Evolutionary conservation across 2,113 vertebrate species (phyloP).

Genomic region (Oryzias javanicus): DNA sequence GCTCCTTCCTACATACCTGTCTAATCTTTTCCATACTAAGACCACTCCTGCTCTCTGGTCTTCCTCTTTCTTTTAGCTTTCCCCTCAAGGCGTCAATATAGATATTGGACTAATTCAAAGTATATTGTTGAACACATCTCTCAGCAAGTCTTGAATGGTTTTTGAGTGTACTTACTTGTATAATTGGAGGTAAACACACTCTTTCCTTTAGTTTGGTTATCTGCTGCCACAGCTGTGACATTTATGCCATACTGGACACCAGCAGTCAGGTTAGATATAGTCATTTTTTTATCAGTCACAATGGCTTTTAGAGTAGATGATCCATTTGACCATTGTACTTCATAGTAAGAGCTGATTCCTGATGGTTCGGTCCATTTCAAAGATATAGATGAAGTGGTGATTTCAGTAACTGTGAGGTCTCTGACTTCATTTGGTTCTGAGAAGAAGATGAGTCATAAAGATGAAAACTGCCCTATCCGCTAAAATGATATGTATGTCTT

Average conservation of each 20-base stretch:
- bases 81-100: no score
- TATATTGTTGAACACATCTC: no score
- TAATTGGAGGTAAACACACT: rapidly evolving
- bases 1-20: no score
- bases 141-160: no score
- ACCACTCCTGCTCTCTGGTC: no score
- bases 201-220: rapidly evolving
- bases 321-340: constrained; percentile 6
- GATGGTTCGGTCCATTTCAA: constrained; percentile 28
- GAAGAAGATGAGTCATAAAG: not conserved
- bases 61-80: no score
- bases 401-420: not conserved
- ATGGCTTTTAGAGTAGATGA: not conserved
- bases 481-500: not conserved
- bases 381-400: constrained; percentile 34
- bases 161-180: constrained; percentile 30
- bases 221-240: constrained; percentile 7
- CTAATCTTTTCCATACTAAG: no score
- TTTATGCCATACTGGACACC: not conserved
- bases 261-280: constrained; percentile 32
- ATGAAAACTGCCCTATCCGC: not conserved
- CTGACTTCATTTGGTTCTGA: constrained; percentile 26
- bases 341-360: constrained; percentile 13
- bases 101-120: no score
- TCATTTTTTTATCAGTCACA: rapidly evolving